phyloP scores from a whole-genome alignment of 2,888 invertebrate species.

The Coremacera marginata region DNA sequence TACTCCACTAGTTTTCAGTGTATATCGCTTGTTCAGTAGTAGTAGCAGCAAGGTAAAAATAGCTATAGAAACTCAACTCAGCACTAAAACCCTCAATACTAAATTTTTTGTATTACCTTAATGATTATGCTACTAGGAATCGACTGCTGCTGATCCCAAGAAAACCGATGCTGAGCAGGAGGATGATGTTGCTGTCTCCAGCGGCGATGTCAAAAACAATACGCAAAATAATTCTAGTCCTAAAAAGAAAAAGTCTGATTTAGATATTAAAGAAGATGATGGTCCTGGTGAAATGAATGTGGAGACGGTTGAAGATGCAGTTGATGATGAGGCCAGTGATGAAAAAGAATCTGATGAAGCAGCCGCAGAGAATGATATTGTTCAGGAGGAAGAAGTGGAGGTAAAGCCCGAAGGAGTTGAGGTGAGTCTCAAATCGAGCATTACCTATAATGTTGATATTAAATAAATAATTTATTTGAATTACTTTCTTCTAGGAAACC shows the following conservation, averaged over 20 bases:
- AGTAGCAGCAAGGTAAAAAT: conserved; percentile 70
- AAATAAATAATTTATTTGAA: neutral
- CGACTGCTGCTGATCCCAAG: conserved; percentile 73
- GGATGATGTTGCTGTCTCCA: conserved; percentile 69
- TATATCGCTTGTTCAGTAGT: conserved; percentile 78
- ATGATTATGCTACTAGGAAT: neutral
- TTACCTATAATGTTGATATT: neutral
- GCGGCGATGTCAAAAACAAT: conserved; percentile 48
- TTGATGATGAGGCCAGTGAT: conserved; percentile 45
- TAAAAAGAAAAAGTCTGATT: conserved; percentile 68
- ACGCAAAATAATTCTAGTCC: conserved; percentile 58
- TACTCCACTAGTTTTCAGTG: conserved; percentile 81
- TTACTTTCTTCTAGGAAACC: conserved; percentile 50
- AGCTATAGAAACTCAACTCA: neutral
- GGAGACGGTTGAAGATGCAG: conserved; percentile 42
- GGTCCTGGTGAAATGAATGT: conserved; percentile 43
- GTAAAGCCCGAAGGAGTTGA: conserved; percentile 51
- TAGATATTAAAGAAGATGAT: conserved; percentile 62
- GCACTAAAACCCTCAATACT: neutral
- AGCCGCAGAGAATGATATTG: conserved; percentile 13
- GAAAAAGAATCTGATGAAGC: conserved; percentile 50
- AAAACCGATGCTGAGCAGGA: conserved; percentile 80
- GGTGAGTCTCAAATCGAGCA: conserved; percentile 39
- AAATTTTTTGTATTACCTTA: neutral
- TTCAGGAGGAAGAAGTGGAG: conserved; percentile 52